phyloP scores from a whole-genome alignment of 1,140 invertebrate species.

The Lepidotrigona ventralis region DNA sequence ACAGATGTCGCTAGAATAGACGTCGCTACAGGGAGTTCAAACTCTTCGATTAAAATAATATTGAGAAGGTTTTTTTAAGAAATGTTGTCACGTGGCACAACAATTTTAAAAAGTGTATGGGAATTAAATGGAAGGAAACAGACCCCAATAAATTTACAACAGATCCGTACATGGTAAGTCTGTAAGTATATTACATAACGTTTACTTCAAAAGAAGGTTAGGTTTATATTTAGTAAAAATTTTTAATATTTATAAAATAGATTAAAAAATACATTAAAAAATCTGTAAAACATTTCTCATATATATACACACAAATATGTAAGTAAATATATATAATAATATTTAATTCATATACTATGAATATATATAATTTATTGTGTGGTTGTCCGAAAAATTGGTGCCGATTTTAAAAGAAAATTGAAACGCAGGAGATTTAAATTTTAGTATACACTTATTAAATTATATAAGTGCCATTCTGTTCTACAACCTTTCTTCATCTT shows the following conservation, averaged over 20 bases:
- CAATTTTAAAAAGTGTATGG: conserved; percentile 22
- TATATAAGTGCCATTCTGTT: too few species aligned
- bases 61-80: not conserved
- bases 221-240: not conserved
- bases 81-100: conserved; percentile 51
- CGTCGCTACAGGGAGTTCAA: not conserved
- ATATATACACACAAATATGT: not conserved
- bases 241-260: not conserved
- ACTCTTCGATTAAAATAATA: not conserved
- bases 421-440: too few species aligned
- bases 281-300: not conserved
- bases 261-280: not conserved
- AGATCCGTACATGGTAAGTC: conserved; percentile 44
- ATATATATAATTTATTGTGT: not conserved
- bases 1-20: too few species aligned
- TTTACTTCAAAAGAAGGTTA: conserved; percentile 36
- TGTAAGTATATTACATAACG: conserved; percentile 43
- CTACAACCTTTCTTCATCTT: too few species aligned
- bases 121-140: not conserved
- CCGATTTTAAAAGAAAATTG: too few species aligned
- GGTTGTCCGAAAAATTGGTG: too few species aligned
- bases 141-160: conserved; percentile 11
- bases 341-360: not conserved
- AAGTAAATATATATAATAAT: not conserved
- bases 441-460: too few species aligned